Base-by-base conservation (phyloP, 2,113 vertebrate species). In the Podarcis raffonei region DNA sequence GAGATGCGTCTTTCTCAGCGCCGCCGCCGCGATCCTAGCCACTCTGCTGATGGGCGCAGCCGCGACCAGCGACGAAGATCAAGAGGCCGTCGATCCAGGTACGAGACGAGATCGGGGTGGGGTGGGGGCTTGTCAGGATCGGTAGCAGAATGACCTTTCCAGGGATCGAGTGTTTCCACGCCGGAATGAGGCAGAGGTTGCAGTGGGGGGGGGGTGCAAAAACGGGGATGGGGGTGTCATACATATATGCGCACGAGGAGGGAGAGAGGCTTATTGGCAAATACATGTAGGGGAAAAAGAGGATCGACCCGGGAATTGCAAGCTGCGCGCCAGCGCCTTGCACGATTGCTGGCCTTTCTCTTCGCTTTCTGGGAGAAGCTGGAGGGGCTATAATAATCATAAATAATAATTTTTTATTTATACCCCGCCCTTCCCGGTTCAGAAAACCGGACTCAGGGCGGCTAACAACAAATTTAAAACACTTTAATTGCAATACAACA, bases 21-120 rank as follows among this genome's bases (percentile, higher is more conserved):
- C 27, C 72, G 84, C 62, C n/a, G 13, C 62, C n/a, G 13, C 37
- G 27, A 5, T 32, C 30, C 81, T 88, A 57, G 16, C 25, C 16
- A 5, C 37, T 20, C 16, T 83, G 72, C 13, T 48, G 57, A 18
- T 48, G 80, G 69, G 69, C 32, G 37, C 53, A 23, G 8, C 27
- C 2, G 71, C 22, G 22, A 37, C 68, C 37, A 2, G 69, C 20
- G 68, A 72, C 3, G 39, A 22, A 6, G 42, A 77, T 39, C 37
- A n/a, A 25, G 72, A 77, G 5, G 4, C 72, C 9, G 81, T 83
- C 59, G 87, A 88, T 69, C 87, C 87, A 0, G 87, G 81, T 88
- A 88, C 4, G 81, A 53, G 48, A 53, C 48, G 48, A 53, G 48
- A 53, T 53, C 9, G 8, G 48, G 48, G 48, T 12, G 48, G 8